These are phyloP conservation scores for Amblyraja radiata DNA, from an alignment of 2,797 vertebrate species.

Conservation along the genomic window DNA sequence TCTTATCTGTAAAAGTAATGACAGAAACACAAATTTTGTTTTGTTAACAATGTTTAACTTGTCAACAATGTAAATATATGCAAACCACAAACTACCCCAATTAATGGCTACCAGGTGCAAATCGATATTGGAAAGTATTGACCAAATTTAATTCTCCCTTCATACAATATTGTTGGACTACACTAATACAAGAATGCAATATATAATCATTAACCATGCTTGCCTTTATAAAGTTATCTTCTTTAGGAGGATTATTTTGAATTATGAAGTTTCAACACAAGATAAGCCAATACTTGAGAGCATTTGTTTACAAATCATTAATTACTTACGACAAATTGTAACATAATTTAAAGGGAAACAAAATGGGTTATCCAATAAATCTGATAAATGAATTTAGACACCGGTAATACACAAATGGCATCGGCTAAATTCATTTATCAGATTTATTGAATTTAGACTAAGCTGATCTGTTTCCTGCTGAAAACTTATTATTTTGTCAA, in stretches of 20 bases:
- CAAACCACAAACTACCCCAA: constrained; percentile 8
- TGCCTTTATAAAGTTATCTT: neutral
- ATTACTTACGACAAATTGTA: no score
- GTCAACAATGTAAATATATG: neutral
- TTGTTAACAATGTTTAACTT: constrained; percentile 20
- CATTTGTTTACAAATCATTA: neutral
- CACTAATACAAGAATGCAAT: neutral
- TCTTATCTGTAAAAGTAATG: constrained; percentile 12
- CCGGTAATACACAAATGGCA: neutral
- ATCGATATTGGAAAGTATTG: neutral
- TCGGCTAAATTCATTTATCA: no score
- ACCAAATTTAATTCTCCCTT: neutral
- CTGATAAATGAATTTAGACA: neutral
- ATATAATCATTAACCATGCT: neutral
- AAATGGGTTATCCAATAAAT: neutral
- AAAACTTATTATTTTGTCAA: neutral
- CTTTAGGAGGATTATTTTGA: neutral
- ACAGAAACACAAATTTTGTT: constrained; percentile 18
- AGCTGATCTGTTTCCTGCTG: neutral
- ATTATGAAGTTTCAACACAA: neutral
- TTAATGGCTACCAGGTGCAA: constrained; percentile 23
- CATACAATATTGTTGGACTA: neutral
- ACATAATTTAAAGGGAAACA: neutral
- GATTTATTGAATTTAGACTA: no score
- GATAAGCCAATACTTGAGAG: neutral